Base-by-base conservation (phyloP, 2,113 vertebrate species). In the Passer domesticus region DNA sequence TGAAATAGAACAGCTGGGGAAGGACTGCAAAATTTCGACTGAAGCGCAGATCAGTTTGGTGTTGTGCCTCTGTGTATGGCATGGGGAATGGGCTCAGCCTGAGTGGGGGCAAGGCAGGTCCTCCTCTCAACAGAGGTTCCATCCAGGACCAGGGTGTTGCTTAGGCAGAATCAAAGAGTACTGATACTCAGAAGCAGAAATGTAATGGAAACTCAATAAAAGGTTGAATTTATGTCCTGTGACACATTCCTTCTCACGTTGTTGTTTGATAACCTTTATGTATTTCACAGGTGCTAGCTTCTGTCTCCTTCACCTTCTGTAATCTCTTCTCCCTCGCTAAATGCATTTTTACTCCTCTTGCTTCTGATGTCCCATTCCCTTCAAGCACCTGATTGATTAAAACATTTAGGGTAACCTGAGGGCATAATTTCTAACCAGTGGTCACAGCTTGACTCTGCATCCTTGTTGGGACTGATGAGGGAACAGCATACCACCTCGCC, bases 21-120 rank as follows among this genome's bases (percentile, higher is more conserved):
- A 91, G 0, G 15, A 56, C 46, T 63, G 60, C 58, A 59, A 55
- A 59, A 55, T 82, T 91, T 63, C 0, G 2, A 87, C 31, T 87
- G 95, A 96, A 96, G 44, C 79, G 59, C 44, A 77, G 91, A 89
- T 87, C 43, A 82, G 68, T 44, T 90, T 64, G 49, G 43, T n/a
- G 43, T 33, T 50, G 41, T 83, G 69, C 37, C 53, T 59, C 43
- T 77, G 59, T 77, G 58, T 23, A 4, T 5, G 55, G 53, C 21
- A 7, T 31, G 39, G 24, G 83, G 83, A 88, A 47, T 8, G 44
- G 33, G 17, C n/a, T 79, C 52, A 46, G 64, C 0, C 0, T 7
- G 16, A 49, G 20, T 2, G 7, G 30, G 41, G 19, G 82, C 27
- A 22, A 56, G 35, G 31, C 58, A 75, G 43, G 5, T 52, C 72